Evolutionary conservation across 2,888 invertebrate species (phyloP).

Genomic region (Callyntrura guangdongensis): DNA sequence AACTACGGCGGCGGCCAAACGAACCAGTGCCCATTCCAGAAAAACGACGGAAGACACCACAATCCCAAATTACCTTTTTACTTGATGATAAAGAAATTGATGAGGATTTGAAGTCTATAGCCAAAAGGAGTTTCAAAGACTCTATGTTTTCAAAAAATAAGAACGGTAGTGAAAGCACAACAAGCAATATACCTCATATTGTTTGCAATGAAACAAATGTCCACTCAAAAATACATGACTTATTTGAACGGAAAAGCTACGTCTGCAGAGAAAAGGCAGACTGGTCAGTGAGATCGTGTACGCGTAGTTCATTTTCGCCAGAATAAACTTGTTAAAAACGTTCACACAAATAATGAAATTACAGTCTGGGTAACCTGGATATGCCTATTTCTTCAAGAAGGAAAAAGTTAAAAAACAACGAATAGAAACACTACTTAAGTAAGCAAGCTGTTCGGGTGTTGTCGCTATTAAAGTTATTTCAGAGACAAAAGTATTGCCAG

Average conservation of each 20-base stretch:
- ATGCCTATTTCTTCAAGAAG: too few relatives aligned
- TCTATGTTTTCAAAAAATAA: slow-evolving; percentile 61
- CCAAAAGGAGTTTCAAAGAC: slow-evolving; percentile 86
- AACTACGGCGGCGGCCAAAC: slow-evolving; percentile 96
- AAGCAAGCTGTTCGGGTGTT: too few relatives aligned
- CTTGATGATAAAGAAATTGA: slow-evolving; percentile 96
- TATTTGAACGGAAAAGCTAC: too few relatives aligned
- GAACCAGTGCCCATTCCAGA: slow-evolving; percentile 96
- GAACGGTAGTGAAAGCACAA: slow-evolving; percentile 45
- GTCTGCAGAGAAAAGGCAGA: too few relatives aligned
- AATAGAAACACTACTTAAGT: too few relatives aligned
- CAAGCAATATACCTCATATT: neutral
- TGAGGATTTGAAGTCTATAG: slow-evolving; percentile 93
- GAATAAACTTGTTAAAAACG: too few relatives aligned
- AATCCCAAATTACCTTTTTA: slow-evolving; percentile 94
- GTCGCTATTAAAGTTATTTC: too few relatives aligned
- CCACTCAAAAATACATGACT: neutral
- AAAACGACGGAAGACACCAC: slow-evolving; percentile 90
- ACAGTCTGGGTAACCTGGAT: too few relatives aligned
- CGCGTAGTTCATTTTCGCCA: too few relatives aligned
- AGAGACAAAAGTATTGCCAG: too few relatives aligned
- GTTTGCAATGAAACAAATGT: neutral
- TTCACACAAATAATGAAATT: too few relatives aligned
- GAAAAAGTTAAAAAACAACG: too few relatives aligned
- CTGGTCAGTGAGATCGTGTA: neutral